Conservation (phyloP, 2,888 invertebrate species). For the Prostheceraeus crozeri region DNA sequence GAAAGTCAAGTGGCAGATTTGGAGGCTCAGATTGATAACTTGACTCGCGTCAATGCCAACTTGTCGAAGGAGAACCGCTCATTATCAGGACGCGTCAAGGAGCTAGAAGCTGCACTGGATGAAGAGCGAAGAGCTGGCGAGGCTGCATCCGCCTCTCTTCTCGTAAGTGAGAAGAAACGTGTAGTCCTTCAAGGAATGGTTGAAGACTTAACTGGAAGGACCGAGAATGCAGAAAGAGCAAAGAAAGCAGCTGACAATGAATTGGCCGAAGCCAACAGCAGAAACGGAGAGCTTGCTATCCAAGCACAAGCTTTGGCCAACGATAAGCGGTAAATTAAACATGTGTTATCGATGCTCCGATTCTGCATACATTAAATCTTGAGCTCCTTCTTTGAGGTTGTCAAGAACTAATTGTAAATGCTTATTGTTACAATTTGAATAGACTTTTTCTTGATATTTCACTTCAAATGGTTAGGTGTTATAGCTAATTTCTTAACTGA, state of each 20-base stretch:
- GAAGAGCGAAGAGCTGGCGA: slow-evolving; percentile 52
- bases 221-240: slow-evolving; percentile 57
- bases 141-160: slow-evolving; percentile 49
- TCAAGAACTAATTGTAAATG: too few species aligned
- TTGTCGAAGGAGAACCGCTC: slow-evolving; percentile 95
- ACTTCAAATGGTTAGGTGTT: too few species aligned
- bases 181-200: slow-evolving; percentile 76
- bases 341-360: too few species aligned
- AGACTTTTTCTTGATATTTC: too few species aligned
- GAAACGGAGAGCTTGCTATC: slow-evolving; percentile 85
- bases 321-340: too few species aligned
- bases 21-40: slow-evolving; percentile 46
- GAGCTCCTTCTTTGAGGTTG: too few species aligned
- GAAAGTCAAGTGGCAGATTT: slow-evolving; percentile 55
- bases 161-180: slow-evolving; percentile 52
- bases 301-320: slow-evolving; percentile 90
- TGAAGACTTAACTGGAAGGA: slow-evolving; percentile 68
- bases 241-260: slow-evolving; percentile 59
- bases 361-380: too few species aligned
- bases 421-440: too few species aligned
- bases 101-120: slow-evolving; percentile 52
- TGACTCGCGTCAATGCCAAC: slow-evolving; percentile 46
- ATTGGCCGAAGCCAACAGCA: slow-evolving; percentile 79
- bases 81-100: slow-evolving; percentile 78
- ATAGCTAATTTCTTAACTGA: too few species aligned